phyloP scores from a whole-genome alignment of 2,797 vertebrate species.

The Pyrocephalus nanus region DNA sequence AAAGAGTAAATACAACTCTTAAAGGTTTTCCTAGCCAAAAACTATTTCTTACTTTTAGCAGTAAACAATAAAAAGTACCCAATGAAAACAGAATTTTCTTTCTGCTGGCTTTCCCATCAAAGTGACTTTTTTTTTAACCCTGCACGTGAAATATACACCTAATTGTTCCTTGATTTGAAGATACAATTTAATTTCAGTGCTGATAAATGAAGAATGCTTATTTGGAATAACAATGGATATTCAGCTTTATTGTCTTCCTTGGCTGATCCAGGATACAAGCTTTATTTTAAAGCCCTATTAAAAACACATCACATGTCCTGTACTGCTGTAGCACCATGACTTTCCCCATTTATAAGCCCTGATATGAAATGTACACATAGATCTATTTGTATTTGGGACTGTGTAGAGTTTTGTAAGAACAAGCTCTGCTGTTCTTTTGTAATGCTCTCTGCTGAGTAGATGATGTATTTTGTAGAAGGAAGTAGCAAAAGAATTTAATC shows the following conservation, averaged over 20 bases:
- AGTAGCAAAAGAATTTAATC: not conserved
- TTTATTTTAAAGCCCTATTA: not conserved
- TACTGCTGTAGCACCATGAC: not conserved
- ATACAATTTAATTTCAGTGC: not conserved
- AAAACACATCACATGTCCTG: not conserved
- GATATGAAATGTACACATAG: not conserved
- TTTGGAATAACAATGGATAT: not conserved
- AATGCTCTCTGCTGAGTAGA: not conserved
- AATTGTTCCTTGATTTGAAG: not conserved
- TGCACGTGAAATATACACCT: not conserved
- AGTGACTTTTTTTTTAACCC: not conserved
- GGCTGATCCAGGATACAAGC: not conserved
- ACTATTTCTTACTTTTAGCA: not conserved
- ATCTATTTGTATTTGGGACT: not conserved
- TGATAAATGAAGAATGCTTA: not conserved
- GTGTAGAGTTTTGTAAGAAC: not conserved
- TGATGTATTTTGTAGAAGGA: not conserved
- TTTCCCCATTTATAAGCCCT: not conserved
- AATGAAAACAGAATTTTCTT: not conserved
- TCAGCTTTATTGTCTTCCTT: not conserved
- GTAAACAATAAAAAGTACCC: not conserved
- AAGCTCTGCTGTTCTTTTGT: not conserved
- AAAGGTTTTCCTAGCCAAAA: not conserved
- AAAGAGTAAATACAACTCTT: not conserved
- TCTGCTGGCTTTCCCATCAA: not conserved